These are phyloP conservation scores for Asbolus verrucosus DNA, from an alignment of 1,140 invertebrate species.

Conservation along the genomic window DNA sequence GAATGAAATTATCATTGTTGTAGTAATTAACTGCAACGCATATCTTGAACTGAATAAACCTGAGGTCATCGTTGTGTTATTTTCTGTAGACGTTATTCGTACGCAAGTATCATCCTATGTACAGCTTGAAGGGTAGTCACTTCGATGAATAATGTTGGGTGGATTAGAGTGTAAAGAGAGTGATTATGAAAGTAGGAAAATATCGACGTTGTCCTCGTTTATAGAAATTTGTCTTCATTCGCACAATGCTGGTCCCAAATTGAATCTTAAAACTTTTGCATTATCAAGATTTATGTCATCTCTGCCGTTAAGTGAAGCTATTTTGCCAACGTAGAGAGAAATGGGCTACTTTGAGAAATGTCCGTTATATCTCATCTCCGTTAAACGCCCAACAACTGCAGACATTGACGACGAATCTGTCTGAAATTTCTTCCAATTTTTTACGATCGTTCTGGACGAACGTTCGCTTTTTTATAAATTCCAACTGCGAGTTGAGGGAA, in stretches of 20 bases:
- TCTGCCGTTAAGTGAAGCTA: slow-evolving; percentile 52
- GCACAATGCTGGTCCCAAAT: slow-evolving; percentile 45
- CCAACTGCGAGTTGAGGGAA: neutral
- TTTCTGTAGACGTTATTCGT: no score
- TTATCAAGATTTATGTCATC: slow-evolving; percentile 57
- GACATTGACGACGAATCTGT: slow-evolving; percentile 12
- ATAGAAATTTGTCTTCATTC: slow-evolving; percentile 51
- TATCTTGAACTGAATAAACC: no score
- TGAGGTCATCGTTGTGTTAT: no score
- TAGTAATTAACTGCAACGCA: no score
- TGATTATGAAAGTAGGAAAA: slow-evolving; percentile 28
- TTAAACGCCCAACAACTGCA: slow-evolving; percentile 31
- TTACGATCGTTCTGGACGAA: neutral
- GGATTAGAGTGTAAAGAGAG: slow-evolving; percentile 10
- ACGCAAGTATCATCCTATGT: no score
- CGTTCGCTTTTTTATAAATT: neutral
- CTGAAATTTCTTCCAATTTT: slow-evolving; percentile 9
- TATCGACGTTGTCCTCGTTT: no score
- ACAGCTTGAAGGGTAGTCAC: no score
- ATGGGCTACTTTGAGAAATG: slow-evolving; percentile 34
- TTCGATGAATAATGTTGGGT: neutral
- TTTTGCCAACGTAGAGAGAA: slow-evolving; percentile 41
- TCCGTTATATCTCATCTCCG: slow-evolving; percentile 26
- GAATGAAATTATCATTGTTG: no score
- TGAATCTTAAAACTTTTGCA: slow-evolving; percentile 56